Evolutionary conservation across 2,797 vertebrate species (phyloP).

Genomic region (Siniperca obscura): DNA sequence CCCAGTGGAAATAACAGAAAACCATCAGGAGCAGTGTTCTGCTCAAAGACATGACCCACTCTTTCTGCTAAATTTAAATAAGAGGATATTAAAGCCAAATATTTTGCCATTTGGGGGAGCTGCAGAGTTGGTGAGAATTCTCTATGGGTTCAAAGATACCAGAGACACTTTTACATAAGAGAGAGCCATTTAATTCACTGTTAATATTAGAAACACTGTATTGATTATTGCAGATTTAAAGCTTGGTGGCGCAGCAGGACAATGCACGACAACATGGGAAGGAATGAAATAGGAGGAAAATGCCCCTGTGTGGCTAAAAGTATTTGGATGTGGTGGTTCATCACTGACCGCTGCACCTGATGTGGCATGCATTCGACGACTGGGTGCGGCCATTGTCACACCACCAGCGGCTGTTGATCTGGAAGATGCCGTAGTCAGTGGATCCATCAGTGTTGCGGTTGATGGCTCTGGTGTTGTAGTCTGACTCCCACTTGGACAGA

Average conservation of each 20-base stretch:
- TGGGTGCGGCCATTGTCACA: conserved; percentile 51
- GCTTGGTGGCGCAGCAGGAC: background rate
- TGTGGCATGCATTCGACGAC: conserved; percentile 70
- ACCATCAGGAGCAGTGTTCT: too few relatives aligned
- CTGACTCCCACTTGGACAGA: conserved; percentile 75
- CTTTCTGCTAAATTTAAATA: too few relatives aligned
- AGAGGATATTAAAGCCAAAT: too few relatives aligned
- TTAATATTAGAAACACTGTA: background rate
- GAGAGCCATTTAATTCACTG: background rate
- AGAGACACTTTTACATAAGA: background rate
- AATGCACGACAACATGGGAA: background rate
- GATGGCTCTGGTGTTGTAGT: conserved; percentile 60
- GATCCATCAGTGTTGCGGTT: conserved; percentile 80
- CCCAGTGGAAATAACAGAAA: too few relatives aligned
- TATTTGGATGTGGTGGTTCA: background rate
- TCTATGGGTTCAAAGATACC: background rate
- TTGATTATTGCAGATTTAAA: background rate
- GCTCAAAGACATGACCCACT: too few relatives aligned
- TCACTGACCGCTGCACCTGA: conserved; percentile 78
- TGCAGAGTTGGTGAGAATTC: background rate
- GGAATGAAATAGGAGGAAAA: background rate
- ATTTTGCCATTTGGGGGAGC: too few relatives aligned
- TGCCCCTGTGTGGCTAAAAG: background rate
- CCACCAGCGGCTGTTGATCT: conserved; percentile 88
- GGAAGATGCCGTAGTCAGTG: conserved; percentile 82